Conservation (phyloP, 2,797 vertebrate genomes). For the Cynodonichthys magdalenae region DNA sequence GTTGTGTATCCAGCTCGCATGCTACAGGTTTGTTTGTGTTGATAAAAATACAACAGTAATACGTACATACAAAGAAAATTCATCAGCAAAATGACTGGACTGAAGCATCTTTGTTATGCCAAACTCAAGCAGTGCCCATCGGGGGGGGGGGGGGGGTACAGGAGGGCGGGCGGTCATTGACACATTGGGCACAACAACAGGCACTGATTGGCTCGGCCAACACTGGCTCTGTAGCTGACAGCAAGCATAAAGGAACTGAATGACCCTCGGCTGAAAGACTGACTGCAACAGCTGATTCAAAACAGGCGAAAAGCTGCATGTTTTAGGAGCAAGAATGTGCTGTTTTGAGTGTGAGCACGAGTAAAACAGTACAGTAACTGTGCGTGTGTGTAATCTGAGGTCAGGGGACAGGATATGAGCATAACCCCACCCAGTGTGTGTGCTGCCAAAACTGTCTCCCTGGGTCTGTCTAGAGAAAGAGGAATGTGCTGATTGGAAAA, state of each 20-base stretch:
- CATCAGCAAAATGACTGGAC: conserved; percentile 59
- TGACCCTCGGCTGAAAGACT: conserved; percentile 44
- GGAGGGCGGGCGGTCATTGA: conserved; percentile 53
- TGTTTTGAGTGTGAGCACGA: conserved; percentile 56
- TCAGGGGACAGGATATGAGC: conserved; percentile 83
- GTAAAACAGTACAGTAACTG: conserved; percentile 57
- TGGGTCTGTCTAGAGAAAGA: conserved; percentile 72
- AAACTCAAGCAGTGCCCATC: conserved; percentile 40
- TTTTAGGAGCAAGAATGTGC: conserved; percentile 67
- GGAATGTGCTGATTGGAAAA: conserved; percentile 85
- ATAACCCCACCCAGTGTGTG: conserved; percentile 77
- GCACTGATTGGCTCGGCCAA: conserved; percentile 68
- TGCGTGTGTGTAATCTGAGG: conserved; percentile 64
- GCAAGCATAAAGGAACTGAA: conserved; percentile 42
- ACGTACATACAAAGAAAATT: conserved; percentile 29
- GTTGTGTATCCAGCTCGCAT: conserved; percentile 15
- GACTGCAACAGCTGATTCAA: conserved; percentile 64
- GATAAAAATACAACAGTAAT: conserved; percentile 27
- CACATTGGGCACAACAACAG: conserved; percentile 68
- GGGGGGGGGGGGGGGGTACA: conserved; percentile 37
- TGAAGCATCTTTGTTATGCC: conserved; percentile 59
- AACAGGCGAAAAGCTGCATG: conserved; percentile 62
- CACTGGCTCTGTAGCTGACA: conserved; percentile 53
- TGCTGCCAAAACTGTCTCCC: conserved; percentile 76
- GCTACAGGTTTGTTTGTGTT: conserved; percentile 11